A percentile compares a stretch with the other conserved stretches of the same genome.
These are phyloP conservation scores for Microtus richardsoni DNA, from an alignment of 2,113 vertebrate species.

Conservation along the genomic window DNA sequence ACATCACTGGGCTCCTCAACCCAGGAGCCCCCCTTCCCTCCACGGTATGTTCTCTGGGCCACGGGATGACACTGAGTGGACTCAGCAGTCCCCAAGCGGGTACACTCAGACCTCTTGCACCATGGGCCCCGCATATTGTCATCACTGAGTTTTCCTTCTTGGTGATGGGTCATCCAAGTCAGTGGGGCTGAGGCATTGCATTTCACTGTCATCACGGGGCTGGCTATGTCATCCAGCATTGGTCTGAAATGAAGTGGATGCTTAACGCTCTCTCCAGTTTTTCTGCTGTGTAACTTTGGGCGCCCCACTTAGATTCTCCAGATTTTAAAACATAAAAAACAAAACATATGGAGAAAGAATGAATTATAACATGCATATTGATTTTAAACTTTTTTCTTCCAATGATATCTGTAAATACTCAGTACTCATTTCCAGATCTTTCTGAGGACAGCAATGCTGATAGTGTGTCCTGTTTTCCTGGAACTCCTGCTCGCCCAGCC, in stretches of 20 bases:
- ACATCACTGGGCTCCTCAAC: no score
- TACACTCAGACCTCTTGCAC: background rate
- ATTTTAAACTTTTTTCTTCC: background rate
- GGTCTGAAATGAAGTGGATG: background rate
- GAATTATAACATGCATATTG: background rate
- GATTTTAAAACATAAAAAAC: background rate
- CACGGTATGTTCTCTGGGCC: background rate
- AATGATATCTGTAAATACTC: background rate
- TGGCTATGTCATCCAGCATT: no score
- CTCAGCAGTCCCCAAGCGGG: fast-evolving
- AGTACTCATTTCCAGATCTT: background rate
- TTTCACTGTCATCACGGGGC: no score
- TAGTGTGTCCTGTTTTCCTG: background rate
- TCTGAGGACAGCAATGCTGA: background rate
- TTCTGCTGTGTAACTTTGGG: background rate
- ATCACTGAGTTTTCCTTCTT: background rate
- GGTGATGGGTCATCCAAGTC: background rate
- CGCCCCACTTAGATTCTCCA: background rate
- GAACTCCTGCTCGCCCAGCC: background rate
- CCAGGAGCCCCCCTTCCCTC: background rate
- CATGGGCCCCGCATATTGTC: background rate
- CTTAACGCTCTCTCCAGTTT: background rate
- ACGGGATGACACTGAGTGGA: background rate
- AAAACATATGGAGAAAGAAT: background rate
- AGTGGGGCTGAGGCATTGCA: background rate